Evolutionary conservation across 1,140 invertebrate species (phyloP), one percentile per base, ranked within the genome.

Genomic region (Ditylenchus dipsaci): DNA sequence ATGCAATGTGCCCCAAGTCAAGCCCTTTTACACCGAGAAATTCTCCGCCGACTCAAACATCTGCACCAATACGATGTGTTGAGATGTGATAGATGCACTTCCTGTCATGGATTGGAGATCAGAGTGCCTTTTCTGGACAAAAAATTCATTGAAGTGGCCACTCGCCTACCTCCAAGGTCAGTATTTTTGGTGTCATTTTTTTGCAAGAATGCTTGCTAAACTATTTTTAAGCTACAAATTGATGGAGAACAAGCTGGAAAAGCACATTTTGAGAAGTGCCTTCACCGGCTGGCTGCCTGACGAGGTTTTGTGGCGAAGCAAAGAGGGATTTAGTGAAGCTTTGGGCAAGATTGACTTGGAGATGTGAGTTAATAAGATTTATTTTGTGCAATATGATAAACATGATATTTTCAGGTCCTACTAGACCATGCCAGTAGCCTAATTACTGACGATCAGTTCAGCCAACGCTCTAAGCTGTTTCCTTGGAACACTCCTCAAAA

Each of bases 81-180:
- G 33, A 74, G 80, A 13, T 82, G 80, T 65, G 80, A 82, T 59
- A 63, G 80, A 26, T 65, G 73, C 27, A 82, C 80, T 21, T 82
- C 80, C n/a, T 83, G 81, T 59, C 80, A 82, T 62, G 80, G 80
- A 1, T 66, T 82, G 9, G 80, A 82, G 63, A 82, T 82, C 49
- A 72, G 80, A 23, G 80, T 82, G 0, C 80, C 80, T 0, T 82
- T 82, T 72, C 57, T 82, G 30, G 80, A 82, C 63, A 82, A 82
- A 63, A 70, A 78, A 58, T 82, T 82, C 59, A 74, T 82, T 45
- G 75, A 82, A 21, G 71, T 83, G 13, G 74, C 75, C 23, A 74
- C 75, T 17, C 61, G 71, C 38, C 49, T 82, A 17, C 81, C 79
- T n/a, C 78, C 80, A 15, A 76, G 29, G 71, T 73, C 29, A 57